Conservation (phyloP, 2,113 vertebrate genomes). For the Galemys pyrenaicus region DNA sequence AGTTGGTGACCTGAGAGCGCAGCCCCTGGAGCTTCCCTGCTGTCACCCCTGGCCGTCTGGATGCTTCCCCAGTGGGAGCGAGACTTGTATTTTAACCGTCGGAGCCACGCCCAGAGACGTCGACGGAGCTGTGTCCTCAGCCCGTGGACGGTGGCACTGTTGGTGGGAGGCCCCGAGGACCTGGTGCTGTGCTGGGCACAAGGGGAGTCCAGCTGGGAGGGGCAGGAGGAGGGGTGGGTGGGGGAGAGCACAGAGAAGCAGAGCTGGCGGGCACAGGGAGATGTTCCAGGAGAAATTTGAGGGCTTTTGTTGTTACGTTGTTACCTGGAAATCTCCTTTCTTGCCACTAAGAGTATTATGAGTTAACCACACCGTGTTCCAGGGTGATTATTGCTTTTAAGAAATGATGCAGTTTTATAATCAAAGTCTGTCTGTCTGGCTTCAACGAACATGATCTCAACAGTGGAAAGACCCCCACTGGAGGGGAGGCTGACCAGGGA, state of each 20-base stretch:
- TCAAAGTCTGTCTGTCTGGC: background rate
- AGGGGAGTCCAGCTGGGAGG: too few relatives aligned
- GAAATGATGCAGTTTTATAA: background rate
- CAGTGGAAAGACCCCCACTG: background rate
- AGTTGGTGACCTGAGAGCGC: background rate
- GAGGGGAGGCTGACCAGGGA: too few relatives aligned
- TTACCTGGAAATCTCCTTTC: too few relatives aligned
- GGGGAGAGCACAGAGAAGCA: background rate
- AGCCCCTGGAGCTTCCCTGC: too few relatives aligned
- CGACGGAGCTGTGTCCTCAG: too few relatives aligned
- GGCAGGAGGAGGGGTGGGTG: fast-evolving
- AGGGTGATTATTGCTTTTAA: background rate
- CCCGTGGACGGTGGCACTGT: too few relatives aligned
- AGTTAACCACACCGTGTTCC: background rate
- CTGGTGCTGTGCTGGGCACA: background rate
- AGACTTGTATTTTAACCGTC: too few relatives aligned
- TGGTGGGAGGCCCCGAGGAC: too few relatives aligned
- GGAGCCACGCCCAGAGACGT: too few relatives aligned
- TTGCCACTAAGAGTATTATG: background rate
- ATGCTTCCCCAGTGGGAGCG: too few relatives aligned
- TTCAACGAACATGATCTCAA: background rate
- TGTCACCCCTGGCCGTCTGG: too few relatives aligned
- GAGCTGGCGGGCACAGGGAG: background rate
- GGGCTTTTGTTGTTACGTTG: background rate
- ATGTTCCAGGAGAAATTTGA: background rate